Evolutionary conservation across 2,797 vertebrate species (phyloP), one percentile per base, ranked within the genome.

Genomic region (Glyptemys insculpta): DNA sequence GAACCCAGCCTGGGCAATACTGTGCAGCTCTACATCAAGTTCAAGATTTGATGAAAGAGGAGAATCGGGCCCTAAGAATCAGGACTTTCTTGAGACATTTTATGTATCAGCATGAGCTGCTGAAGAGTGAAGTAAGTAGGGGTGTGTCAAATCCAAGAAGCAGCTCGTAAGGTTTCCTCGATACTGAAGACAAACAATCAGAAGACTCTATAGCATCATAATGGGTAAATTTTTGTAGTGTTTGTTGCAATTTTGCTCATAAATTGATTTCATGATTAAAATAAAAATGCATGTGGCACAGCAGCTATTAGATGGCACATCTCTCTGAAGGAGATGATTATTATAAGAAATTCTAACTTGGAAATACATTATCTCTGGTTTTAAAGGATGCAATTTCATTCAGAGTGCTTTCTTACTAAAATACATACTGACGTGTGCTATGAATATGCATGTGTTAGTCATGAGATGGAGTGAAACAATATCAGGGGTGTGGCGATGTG

Each of bases 301-400:
- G 41, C 78, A 62, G 47, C 83, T 47, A 76, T 81, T 76, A 81
- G 54, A 81, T 76, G 65, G 65, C 83, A 59, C 54, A 25, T 76
- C 82, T 74, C 52, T 78, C 23, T 85, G 82, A 85, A 25, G 6
- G 87, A 81, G 87, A 78, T 15, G 23, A 83, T 85, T 85, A 81
- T 89, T 92, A 74, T 85, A 89, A 85, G 82, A 74, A 85, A 59
- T 50, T 41, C 78, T 83, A 76, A 92, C 79, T 76, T 37, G 34
- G 52, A 41, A 50, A 23, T 74, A 53, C 65, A 27, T 80, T 81
- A 59, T 89, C 83, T 82, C 56, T 47, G 37, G 62, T 56, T 59
- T 81, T 65, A 89, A 92, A 89, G 79, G 79, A 83, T 47, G 78
- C 49, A 37, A 76, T 78, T 89, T 81, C 91, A 92, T 85, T 92